A percentile compares a stretch with the other conserved stretches of the same genome.
Evolutionary conservation across 2,888 invertebrate species (phyloP).

Genomic region (Agrochola macilenta): DNA sequence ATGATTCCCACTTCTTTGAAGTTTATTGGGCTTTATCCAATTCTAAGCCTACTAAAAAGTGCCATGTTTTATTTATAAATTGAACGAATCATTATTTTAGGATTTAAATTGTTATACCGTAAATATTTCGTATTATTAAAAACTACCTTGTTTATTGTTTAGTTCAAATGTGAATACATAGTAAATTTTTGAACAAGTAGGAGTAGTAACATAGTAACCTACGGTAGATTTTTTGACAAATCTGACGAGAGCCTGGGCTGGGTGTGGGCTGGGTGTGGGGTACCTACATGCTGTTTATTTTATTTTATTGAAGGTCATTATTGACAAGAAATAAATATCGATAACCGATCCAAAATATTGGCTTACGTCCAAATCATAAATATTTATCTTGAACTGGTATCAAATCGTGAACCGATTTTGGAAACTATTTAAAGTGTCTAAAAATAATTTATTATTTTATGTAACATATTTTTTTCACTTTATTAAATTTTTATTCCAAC

Average conservation of each 20-base stretch:
- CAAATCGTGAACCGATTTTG: slow-evolving; percentile 50
- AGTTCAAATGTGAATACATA: slow-evolving; percentile 18
- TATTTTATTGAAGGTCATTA: slow-evolving; percentile 59
- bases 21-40: background rate
- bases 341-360: slow-evolving; percentile 70
- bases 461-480: background rate
- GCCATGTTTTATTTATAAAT: too few species aligned
- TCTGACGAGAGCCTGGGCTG: background rate
- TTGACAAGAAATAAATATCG: slow-evolving; percentile 68
- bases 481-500: background rate
- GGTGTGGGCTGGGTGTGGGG: background rate
- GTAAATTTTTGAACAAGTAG: background rate
- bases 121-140: background rate
- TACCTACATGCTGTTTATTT: background rate
- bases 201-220: background rate
- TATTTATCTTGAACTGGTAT: slow-evolving; percentile 66
- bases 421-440: slow-evolving; percentile 46
- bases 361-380: slow-evolving; percentile 69
- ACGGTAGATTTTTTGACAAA: background rate
- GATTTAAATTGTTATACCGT: background rate
- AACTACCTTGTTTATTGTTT: background rate
- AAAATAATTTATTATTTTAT: slow-evolving; percentile 22
- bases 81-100: background rate
- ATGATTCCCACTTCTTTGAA: background rate
- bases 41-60: background rate